phyloP scores from a whole-genome alignment of 2,888 invertebrate genomes.

The Anticlea derivata region DNA sequence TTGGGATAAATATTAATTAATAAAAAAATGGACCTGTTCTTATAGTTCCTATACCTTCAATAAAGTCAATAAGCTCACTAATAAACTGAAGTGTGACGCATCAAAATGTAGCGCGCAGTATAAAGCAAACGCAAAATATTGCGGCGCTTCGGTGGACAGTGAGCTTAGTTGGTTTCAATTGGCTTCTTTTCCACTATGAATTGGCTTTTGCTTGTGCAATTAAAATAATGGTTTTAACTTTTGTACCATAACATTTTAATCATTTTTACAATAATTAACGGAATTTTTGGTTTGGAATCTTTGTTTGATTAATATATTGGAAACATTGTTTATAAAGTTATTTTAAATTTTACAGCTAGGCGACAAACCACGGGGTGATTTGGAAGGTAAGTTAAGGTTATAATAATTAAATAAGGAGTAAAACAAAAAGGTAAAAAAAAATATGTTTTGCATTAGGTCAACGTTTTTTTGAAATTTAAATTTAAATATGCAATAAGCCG shows the following conservation, averaged over 20 bases:
- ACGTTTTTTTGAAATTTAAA: too few relatives aligned
- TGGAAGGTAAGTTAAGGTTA: neutral
- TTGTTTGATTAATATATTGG: neutral
- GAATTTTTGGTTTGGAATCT: neutral
- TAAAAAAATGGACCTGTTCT: too few relatives aligned
- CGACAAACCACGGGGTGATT: constrained; percentile 11
- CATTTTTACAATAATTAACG: neutral
- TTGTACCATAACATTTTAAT: neutral
- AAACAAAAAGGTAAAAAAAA: too few relatives aligned
- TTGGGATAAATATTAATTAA: too few relatives aligned
- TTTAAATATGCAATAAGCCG: too few relatives aligned
- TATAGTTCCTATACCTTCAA: too few relatives aligned
- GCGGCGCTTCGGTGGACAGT: constrained; percentile 7
- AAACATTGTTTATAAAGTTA: too few relatives aligned
- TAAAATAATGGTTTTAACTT: constrained; percentile 20
- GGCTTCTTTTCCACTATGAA: constrained; percentile 25
- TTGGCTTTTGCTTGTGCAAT: constrained; percentile 42
- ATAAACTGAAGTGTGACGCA: constrained; percentile 1
- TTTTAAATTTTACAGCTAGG: too few relatives aligned
- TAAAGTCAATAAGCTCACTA: too few relatives aligned
- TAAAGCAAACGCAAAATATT: neutral
- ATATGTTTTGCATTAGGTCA: too few relatives aligned
- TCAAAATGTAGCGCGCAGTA: too few relatives aligned
- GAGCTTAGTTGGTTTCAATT: constrained; percentile 28
- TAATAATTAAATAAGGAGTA: too few relatives aligned